Evolutionary conservation across 2,113 vertebrate species (phyloP).

Genomic region (Tonatia bakeri): DNA sequence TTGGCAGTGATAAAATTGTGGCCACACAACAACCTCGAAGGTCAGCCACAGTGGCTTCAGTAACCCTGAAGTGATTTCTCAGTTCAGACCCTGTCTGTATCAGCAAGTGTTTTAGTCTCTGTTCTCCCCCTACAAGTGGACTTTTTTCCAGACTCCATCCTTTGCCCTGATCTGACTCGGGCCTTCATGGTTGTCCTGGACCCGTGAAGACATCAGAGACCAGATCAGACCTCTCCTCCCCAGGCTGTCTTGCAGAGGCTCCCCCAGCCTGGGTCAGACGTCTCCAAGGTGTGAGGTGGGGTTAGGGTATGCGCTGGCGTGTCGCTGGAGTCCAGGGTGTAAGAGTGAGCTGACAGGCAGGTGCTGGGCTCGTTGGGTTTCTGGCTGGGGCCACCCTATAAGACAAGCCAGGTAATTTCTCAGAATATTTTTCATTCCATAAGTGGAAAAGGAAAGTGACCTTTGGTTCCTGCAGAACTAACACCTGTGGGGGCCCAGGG

Average conservation of each 20-base stretch:
- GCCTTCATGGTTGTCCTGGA: neutral
- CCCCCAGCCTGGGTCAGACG: neutral
- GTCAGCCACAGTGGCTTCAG: neutral
- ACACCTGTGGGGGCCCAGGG: neutral
- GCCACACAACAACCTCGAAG: neutral
- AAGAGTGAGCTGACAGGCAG: neutral
- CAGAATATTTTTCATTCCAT: neutral
- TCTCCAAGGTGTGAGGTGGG: neutral
- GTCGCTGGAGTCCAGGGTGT: neutral
- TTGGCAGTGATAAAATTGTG: neutral
- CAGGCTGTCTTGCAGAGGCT: neutral
- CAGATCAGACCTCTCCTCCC: neutral
- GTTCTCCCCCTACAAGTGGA: neutral
- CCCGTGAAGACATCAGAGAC: neutral
- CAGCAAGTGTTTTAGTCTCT: neutral
- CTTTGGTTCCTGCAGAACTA: neutral
- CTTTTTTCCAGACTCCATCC: neutral
- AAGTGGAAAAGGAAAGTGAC: neutral
- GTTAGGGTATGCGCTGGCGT: too few relatives aligned
- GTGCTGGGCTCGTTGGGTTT: neutral
- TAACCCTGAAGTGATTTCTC: neutral
- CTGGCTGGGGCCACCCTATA: neutral
- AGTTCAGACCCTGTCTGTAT: neutral
- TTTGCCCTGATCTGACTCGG: neutral
- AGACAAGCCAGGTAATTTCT: neutral